These are phyloP conservation scores for Anniella stebbinsi DNA, from an alignment of 2,797 vertebrate genomes.

Conservation along the genomic window DNA sequence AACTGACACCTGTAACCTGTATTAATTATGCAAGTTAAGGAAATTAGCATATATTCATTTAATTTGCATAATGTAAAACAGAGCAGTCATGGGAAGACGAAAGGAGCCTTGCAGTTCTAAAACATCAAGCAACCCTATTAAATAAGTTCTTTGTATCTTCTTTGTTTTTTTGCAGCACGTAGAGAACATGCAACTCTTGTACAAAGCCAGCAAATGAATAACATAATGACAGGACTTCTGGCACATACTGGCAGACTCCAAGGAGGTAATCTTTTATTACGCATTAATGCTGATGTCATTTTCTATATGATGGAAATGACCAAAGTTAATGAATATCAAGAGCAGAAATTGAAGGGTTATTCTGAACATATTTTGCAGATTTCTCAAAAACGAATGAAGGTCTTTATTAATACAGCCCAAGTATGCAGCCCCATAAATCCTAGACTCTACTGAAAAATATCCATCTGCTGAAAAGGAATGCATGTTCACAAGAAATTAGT, in stretches of 20 bases:
- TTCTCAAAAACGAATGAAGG: slow-evolving; percentile 34
- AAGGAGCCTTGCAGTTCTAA: not conserved
- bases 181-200: not conserved
- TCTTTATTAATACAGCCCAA: slow-evolving; percentile 11
- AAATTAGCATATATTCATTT: not conserved
- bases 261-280: slow-evolving; percentile 39
- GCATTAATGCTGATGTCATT: not conserved
- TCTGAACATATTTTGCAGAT: not conserved
- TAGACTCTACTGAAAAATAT: not conserved
- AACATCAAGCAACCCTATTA: not conserved
- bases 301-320: slow-evolving; percentile 29
- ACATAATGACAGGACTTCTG: not conserved
- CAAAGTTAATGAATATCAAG: slow-evolving; percentile 30
- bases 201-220: slow-evolving; percentile 13
- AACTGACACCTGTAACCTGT: not conserved
- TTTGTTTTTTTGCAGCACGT: not conserved
- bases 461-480: slow-evolving; percentile 19
- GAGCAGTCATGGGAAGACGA: not conserved
- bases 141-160: slow-evolving; percentile 11
- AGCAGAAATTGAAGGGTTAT: not conserved
- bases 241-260: slow-evolving; percentile 22
- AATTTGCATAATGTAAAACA: not conserved
- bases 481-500: slow-evolving; percentile 21
- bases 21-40: not conserved
- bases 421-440: not conserved